phyloP scores from a whole-genome alignment of 53 echinoderm and acorn worm species.

The Patiria pectinifera region DNA sequence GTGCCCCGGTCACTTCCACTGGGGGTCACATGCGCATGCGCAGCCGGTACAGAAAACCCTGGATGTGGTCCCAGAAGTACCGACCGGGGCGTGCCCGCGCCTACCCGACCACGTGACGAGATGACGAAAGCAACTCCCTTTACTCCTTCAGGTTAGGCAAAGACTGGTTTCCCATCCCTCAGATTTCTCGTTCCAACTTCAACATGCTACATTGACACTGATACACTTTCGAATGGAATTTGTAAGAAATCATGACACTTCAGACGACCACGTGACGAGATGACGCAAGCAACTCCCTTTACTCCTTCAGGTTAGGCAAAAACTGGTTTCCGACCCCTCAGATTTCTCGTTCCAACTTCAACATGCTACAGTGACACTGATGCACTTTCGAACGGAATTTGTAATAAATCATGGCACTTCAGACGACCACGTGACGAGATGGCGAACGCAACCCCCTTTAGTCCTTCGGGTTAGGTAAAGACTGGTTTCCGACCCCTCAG shows the following conservation, averaged over 20 bases:
- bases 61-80: constrained; percentile 61
- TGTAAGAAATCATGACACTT: too few species aligned
- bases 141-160: constrained; percentile 5
- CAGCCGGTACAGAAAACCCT: constrained; percentile 55
- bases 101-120: constrained; percentile 40
- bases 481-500: background rate
- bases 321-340: background rate
- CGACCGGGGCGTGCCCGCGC: constrained; percentile 46
- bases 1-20: background rate
- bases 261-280: constrained; percentile 27
- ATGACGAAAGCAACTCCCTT: background rate
- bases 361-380: too few species aligned
- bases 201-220: too few species aligned
- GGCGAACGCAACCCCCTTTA: background rate
- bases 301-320: background rate
- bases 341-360: too few species aligned
- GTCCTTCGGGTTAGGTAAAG: background rate
- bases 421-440: constrained; percentile 27
- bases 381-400: too few species aligned
- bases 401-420: too few species aligned
- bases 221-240: too few species aligned
- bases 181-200: too few species aligned
- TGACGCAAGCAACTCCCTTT: background rate
- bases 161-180: background rate
- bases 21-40: constrained; percentile 35